Percentiles rank a stretch among this genome's conserved stretches.
These are phyloP conservation scores for Blennius ocellaris DNA, from an alignment of 2,113 vertebrate species.

Conservation along the genomic window DNA sequence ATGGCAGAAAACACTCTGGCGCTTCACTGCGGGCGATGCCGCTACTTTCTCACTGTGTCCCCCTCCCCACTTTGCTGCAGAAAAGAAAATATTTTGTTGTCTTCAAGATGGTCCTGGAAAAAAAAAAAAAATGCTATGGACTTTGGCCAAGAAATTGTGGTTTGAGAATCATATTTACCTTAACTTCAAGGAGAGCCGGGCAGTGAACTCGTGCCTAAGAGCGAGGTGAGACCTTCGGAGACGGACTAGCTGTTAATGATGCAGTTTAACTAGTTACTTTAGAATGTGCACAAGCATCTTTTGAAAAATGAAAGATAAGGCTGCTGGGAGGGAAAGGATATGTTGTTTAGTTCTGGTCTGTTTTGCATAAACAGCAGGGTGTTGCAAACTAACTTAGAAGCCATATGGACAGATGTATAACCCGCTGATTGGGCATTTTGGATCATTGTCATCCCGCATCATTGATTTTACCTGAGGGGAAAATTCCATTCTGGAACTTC, in stretches of 20 bases:
- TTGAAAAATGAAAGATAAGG: not conserved
- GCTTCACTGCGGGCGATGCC: not conserved
- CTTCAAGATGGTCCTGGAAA: not conserved
- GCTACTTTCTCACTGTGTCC: not conserved
- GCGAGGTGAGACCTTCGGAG: not conserved
- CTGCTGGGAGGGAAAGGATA: not conserved
- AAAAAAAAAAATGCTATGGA: not conserved
- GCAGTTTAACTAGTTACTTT: not conserved
- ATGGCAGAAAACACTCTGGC: conserved; percentile 20
- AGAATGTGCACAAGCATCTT: not conserved
- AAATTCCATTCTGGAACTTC: not conserved
- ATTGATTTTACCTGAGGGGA: not conserved
- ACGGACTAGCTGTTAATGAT: not conserved
- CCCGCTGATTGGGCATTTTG: not conserved
- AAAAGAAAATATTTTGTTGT: conserved; percentile 1
- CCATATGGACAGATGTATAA: too few relatives aligned
- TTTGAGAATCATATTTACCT: not conserved
- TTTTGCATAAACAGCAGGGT: not conserved
- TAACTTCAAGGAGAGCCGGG: not conserved
- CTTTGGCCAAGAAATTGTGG: not conserved
- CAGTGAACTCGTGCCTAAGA: not conserved
- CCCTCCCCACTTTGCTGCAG: not conserved
- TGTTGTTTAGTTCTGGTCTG: not conserved
- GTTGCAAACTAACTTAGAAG: not conserved
- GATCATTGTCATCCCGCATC: not conserved